Evolutionary conservation across 2,113 vertebrate species (phyloP), one percentile per base, ranked within the genome.

Genomic region (Dromas ardeola): DNA sequence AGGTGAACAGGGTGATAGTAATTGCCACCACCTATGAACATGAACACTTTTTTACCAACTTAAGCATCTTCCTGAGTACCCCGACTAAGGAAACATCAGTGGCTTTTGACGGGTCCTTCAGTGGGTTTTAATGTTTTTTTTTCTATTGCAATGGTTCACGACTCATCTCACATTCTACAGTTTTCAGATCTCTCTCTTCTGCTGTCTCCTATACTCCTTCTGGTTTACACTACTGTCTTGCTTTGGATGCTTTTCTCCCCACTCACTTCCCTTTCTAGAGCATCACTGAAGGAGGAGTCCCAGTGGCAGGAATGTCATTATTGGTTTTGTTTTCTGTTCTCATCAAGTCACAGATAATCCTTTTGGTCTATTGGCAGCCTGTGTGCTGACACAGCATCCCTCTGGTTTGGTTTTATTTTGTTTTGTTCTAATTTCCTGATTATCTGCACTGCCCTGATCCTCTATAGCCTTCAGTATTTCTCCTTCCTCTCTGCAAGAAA

Each of bases 371-470:
- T n/a, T 95, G 94, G 90, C 92, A 95, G 80, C 63, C 61, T 2
- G 3, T 8, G 15, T 94, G 90, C 95, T 96, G 95, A 96, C 9
- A 4, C 45, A 91, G 77, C 93, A 94, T 34, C 82, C 47, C 69
- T 79, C 59, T 76, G 65, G 38, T 92, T 96, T 93, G 69, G 62
- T 95, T 93, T 94, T 96, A 91, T 93, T 94, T 95, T 95, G 77
- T 84, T 97, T 95, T 93, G 71, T 77, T 96, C 91, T 94, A 93
- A 97, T 97, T 97, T 95, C 95, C 88, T 92, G 90, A 95, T 96
- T 92, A 95, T 91, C 83, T 96, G 62, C 70, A 76, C 42, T 94
- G 66, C 53, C 58, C 79, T 95, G 86, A 86, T 96, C 84, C 61
- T 91, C 79, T 93, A 10, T 67, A 96, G 90, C 91, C 94, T 95